Percentiles rank a stretch among this genome's conserved stretches.
Evolutionary conservation across 2,888 invertebrate species (phyloP).

Genomic region (Tetrapedia diversipes): DNA sequence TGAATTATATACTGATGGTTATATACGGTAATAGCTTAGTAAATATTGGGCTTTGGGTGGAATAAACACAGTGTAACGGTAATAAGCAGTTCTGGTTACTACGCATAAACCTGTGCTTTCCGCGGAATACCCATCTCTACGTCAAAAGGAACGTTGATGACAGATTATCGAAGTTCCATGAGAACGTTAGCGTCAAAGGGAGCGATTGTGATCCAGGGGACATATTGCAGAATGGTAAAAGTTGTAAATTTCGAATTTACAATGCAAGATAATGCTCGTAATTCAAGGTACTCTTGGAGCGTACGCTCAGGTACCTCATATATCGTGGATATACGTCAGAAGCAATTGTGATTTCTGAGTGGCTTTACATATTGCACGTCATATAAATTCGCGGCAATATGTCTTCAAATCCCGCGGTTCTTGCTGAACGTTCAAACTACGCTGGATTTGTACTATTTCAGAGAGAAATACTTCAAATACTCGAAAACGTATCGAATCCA

Average conservation of each 20-base stretch:
- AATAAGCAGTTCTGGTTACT: no score
- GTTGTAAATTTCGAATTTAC: neutral
- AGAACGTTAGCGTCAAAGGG: no score
- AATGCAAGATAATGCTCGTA: neutral
- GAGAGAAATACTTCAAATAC: neutral
- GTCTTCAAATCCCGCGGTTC: slow-evolving; percentile 8
- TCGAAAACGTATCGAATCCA: neutral
- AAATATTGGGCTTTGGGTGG: no score
- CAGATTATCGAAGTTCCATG: no score
- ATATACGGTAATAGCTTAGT: no score
- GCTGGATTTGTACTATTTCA: neutral
- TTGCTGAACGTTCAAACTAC: slow-evolving; percentile 2
- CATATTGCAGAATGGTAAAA: neutral
- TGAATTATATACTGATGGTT: no score
- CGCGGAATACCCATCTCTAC: no score
- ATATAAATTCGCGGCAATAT: slow-evolving; percentile 22
- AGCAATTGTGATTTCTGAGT: slow-evolving; percentile 28
- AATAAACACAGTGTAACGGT: no score
- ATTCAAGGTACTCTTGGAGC: neutral
- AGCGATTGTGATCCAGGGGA: no score
- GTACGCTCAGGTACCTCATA: slow-evolving; percentile 1
- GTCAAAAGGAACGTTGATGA: no score
- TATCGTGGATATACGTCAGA: slow-evolving; percentile 19
- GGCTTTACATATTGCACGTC: slow-evolving; percentile 32
- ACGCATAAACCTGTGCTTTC: no score